phyloP scores from a whole-genome alignment of 2,113 vertebrate genomes.

The Noctilio leporinus region DNA sequence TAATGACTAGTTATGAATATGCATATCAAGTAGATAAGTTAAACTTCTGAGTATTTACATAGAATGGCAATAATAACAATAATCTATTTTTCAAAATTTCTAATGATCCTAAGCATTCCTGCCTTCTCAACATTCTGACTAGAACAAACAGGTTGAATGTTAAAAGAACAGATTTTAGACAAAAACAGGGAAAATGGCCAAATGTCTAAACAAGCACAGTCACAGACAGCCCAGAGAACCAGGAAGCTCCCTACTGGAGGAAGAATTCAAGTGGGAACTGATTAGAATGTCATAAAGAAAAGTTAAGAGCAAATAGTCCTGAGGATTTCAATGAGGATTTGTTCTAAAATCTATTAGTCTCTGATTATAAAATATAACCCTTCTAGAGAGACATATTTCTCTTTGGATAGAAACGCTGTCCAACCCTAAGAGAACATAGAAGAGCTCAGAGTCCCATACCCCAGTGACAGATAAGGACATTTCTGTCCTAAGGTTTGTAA shows the following conservation, averaged over 20 bases:
- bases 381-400: background rate
- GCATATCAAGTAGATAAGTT: background rate
- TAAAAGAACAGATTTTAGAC: background rate
- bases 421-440: background rate
- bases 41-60: background rate
- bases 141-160: background rate
- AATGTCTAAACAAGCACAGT: background rate
- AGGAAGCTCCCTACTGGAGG: background rate
- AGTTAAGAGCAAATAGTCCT: background rate
- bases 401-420: background rate
- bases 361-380: background rate
- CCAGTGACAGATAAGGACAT: background rate
- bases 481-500: background rate
- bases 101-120: background rate
- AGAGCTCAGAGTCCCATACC: background rate
- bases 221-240: background rate
- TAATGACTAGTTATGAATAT: constrained; percentile 5
- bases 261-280: background rate
- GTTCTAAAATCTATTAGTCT: background rate
- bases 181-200: background rate
- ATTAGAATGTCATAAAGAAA: background rate
- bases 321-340: background rate
- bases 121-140: background rate
- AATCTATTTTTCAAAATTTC: background rate
- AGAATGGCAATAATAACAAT: background rate